phyloP scores from a whole-genome alignment of 30 jellyfish, hydroid and myxozoan genomes.

The Hydractinia echinata region DNA sequence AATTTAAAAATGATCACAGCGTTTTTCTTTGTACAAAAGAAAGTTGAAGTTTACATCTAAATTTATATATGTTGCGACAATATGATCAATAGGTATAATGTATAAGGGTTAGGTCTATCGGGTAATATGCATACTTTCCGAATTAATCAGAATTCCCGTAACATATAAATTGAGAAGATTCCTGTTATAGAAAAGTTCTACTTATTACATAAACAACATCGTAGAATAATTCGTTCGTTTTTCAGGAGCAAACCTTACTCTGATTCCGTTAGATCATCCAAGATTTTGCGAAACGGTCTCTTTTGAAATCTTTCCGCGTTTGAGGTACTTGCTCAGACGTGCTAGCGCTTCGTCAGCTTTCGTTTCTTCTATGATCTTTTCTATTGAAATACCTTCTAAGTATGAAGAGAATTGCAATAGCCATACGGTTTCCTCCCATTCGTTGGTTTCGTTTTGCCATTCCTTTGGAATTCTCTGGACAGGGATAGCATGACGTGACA shows the following conservation, averaged over 20 bases:
- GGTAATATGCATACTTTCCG: no score
- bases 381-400: constrained; percentile 11
- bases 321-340: neutral
- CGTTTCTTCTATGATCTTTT: constrained; percentile 13
- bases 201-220: no score
- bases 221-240: neutral
- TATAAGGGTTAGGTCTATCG: no score
- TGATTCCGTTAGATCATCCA: neutral
- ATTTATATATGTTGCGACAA: no score
- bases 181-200: no score
- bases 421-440: constrained; percentile 41
- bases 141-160: no score
- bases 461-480: neutral
- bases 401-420: constrained; percentile 43
- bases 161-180: no score
- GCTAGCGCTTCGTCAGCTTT: neutral
- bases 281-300: neutral
- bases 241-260: constrained; percentile 27
- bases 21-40: no score
- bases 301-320: neutral
- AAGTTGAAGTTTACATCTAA: no score
- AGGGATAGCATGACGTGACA: constrained; percentile 30
- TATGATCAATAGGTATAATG: no score
- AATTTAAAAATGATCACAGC: no score
- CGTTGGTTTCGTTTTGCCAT: constrained; percentile 8